Conservation (phyloP, 2,888 invertebrate genomes). For the Macrophya annulata region DNA sequence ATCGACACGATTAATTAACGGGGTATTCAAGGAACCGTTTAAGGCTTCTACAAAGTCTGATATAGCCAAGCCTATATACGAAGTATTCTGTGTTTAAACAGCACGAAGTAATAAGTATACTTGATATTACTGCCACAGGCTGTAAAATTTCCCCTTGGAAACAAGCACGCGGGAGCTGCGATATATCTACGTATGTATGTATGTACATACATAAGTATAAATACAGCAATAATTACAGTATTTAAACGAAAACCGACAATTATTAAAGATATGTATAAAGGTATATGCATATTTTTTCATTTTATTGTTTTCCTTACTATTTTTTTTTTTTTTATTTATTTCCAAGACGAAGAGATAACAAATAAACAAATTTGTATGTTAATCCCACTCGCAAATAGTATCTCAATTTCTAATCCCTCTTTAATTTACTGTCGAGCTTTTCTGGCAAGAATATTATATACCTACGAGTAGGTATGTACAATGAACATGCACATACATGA, state of each 20-base stretch:
- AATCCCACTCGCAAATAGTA: neutral
- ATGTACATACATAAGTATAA: too few species aligned
- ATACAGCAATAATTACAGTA: neutral
- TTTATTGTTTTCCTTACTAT: neutral
- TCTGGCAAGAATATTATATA: neutral
- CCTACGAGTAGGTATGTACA: too few species aligned
- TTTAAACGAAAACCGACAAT: neutral
- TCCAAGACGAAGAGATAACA: neutral
- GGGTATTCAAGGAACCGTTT: conserved; percentile 29
- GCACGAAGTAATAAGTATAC: neutral
- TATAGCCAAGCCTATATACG: neutral
- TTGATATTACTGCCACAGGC: conserved; percentile 21
- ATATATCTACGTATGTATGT: neutral
- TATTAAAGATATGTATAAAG: neutral
- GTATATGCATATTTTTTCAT: neutral
- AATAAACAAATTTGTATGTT: neutral
- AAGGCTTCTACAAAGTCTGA: conserved; percentile 5
- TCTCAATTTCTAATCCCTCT: neutral
- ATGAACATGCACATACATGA: too few species aligned
- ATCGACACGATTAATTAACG: conserved; percentile 9
- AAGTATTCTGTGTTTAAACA: neutral
- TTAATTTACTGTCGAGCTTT: neutral
- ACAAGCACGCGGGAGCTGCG: neutral
- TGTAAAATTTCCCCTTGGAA: neutral
- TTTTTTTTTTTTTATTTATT: neutral